Conservation (phyloP, 2,113 vertebrate species). For the Redunca redunca region DNA sequence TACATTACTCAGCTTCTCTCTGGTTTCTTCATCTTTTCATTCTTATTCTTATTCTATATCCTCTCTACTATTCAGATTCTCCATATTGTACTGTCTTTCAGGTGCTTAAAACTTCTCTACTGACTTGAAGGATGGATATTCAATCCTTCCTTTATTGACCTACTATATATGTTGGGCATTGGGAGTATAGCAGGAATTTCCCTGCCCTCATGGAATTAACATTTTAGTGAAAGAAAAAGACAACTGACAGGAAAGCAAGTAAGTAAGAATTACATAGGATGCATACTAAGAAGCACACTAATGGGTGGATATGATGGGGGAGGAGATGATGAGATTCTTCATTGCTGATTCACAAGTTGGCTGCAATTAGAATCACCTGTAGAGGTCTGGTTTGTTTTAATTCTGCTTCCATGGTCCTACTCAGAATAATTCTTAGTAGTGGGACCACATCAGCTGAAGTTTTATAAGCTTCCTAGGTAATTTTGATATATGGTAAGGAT, state of each 20-base stretch:
- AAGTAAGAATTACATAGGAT: neutral
- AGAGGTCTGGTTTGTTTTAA: neutral
- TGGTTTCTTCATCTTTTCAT: neutral
- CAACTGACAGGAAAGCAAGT: neutral
- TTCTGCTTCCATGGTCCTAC: neutral
- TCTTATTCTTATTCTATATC: neutral
- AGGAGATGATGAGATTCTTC: neutral
- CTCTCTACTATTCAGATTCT: neutral
- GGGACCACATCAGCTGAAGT: neutral
- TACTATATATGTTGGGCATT: neutral
- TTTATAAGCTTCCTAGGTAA: neutral
- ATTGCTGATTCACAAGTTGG: neutral
- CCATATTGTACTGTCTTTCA: neutral
- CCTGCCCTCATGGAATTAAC: neutral
- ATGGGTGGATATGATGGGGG: neutral
- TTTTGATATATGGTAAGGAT: neutral
- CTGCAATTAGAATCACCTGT: neutral
- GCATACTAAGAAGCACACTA: neutral
- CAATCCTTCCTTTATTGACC: neutral
- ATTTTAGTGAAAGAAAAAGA: neutral
- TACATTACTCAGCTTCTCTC: neutral
- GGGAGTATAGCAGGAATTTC: neutral
- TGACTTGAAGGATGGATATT: neutral
- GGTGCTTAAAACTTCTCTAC: neutral
- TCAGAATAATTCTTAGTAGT: neutral